Conservation (phyloP, 2,888 invertebrate species). For the Drosophila percnosoma region DNA sequence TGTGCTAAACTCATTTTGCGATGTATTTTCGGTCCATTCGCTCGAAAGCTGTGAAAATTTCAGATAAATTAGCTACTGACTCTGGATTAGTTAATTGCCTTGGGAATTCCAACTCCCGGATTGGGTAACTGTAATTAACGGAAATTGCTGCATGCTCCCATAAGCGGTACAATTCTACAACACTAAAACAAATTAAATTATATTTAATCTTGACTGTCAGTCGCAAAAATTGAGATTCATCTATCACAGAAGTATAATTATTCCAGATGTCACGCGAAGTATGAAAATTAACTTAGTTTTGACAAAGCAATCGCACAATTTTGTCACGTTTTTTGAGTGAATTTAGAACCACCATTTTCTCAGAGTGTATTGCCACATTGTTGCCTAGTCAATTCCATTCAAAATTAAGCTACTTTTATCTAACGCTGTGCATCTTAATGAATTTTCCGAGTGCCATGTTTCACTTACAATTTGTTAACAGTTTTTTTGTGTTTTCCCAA, state of each 20-base stretch:
- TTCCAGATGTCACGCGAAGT: neutral
- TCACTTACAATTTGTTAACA: slow-evolving; percentile 73
- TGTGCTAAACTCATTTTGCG: slow-evolving; percentile 90
- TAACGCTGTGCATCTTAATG: slow-evolving; percentile 64
- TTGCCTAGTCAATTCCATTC: slow-evolving; percentile 31
- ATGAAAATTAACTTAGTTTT: neutral
- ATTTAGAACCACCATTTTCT: neutral
- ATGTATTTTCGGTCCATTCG: slow-evolving; percentile 90
- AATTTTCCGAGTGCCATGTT: slow-evolving; percentile 50
- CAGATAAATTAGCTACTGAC: slow-evolving; percentile 47
- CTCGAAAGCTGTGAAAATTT: slow-evolving; percentile 87
- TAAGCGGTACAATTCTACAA: slow-evolving; percentile 40
- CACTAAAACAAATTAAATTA: neutral
- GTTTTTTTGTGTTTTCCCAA: slow-evolving; percentile 69
- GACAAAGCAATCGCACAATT: neutral
- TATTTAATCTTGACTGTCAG: neutral
- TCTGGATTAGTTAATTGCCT: slow-evolving; percentile 35
- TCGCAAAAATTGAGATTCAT: neutral
- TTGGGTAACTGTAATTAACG: slow-evolving; percentile 38
- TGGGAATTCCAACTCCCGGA: slow-evolving; percentile 30
- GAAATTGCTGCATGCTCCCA: slow-evolving; percentile 40
- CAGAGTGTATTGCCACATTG: slow-evolving; percentile 9
- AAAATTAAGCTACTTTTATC: slow-evolving; percentile 49
- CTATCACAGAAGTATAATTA: neutral
- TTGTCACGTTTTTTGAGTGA: neutral